These are phyloP conservation scores for Solenopsis invicta DNA, from an alignment of 1,140 invertebrate species.

Conservation along the genomic window DNA sequence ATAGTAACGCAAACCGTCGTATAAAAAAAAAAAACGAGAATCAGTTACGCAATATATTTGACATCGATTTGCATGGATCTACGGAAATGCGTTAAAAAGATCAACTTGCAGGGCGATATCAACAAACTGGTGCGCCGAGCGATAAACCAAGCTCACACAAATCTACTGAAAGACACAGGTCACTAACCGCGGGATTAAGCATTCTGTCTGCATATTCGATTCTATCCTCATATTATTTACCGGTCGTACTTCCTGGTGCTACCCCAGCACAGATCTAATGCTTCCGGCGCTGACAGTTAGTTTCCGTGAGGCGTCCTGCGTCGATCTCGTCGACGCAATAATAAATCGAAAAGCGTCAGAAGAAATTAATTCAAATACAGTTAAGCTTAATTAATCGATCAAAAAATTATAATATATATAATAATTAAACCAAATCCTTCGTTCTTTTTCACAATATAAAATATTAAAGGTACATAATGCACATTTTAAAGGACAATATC, in stretches of 20 bases:
- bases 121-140: conserved; percentile 9
- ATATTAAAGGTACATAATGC: background rate
- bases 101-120: conserved; percentile 2
- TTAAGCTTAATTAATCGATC: background rate
- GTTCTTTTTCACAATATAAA: background rate
- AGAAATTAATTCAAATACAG: background rate
- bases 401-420: background rate
- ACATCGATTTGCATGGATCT: background rate
- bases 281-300: conserved; percentile 73
- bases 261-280: conserved; percentile 64
- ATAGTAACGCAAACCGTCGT: background rate
- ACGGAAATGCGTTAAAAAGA: conserved; percentile 9
- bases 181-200: conserved; percentile 76
- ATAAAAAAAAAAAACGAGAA: background rate
- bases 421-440: background rate
- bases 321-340: conserved; percentile 27
- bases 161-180: conserved; percentile 70
- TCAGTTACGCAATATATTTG: background rate
- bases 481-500: conserved; percentile 2
- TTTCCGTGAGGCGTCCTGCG: conserved; percentile 59
- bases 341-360: conserved; percentile 6
- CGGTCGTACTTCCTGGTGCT: conserved; percentile 78
- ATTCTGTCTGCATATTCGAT: conserved; percentile 69
- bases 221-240: conserved; percentile 76
- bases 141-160: conserved; percentile 68